Evolutionary conservation across 2,888 invertebrate species (phyloP).

Genomic region (Cephalotes varians): DNA sequence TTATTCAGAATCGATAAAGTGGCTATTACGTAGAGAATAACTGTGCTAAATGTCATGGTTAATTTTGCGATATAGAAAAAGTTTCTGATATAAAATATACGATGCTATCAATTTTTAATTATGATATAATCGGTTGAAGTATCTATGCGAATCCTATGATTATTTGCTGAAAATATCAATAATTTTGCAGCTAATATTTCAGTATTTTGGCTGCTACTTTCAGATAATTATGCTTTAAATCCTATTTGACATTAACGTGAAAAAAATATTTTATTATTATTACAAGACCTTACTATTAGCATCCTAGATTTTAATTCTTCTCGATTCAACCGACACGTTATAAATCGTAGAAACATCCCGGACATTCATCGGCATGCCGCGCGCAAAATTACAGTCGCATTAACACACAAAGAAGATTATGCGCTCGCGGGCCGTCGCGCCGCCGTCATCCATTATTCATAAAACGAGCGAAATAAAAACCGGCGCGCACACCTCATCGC

Average conservation of each 20-base stretch:
- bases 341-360: conserved; percentile 36
- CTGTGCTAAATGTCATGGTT: not conserved
- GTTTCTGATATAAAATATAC: not conserved
- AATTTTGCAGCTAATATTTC: not conserved
- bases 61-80: not conserved
- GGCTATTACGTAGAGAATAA: not conserved
- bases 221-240: not conserved
- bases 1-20: not conserved
- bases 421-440: conserved; percentile 40
- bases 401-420: conserved; percentile 54
- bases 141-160: not conserved
- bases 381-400: conserved; percentile 51
- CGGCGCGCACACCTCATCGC: conserved; percentile 38
- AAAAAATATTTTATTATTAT: not conserved
- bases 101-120: not conserved
- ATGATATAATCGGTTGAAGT: not conserved
- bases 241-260: not conserved
- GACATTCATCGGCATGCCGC: conserved; percentile 48
- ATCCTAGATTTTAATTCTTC: conserved; percentile 18
- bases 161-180: not conserved
- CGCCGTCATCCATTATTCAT: conserved; percentile 54
- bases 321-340: not conserved
- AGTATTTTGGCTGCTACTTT: not conserved
- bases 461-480: conserved; percentile 45
- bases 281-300: not conserved